Evolutionary conservation across 2,888 invertebrate species (phyloP).

Genomic region (Spatulosminthurus flaviceps): DNA sequence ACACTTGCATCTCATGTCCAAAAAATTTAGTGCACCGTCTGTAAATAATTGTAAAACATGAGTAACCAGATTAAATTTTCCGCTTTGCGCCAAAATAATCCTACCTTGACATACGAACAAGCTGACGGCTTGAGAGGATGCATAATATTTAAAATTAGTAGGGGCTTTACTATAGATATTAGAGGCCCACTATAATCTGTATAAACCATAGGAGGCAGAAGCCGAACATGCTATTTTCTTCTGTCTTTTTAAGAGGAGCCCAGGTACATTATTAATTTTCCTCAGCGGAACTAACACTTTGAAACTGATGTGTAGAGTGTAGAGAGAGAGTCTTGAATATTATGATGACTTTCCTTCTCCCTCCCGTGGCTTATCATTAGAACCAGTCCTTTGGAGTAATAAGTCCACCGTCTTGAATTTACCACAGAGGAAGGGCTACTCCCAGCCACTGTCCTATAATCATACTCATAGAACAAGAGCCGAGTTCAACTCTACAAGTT

Average conservation of each 20-base stretch:
- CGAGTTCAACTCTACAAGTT: background rate
- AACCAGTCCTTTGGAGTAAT: background rate
- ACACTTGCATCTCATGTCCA: background rate
- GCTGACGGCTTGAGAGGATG: no score
- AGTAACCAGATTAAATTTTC: constrained; percentile 48
- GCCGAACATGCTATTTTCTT: constrained; percentile 6
- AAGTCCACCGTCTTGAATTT: constrained; percentile 12
- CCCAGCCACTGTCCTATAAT: background rate
- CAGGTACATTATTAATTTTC: constrained; percentile 37
- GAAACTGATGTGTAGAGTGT: constrained; percentile 1
- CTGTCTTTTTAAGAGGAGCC: background rate
- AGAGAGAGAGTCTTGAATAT: constrained; percentile 19
- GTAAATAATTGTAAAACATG: constrained; percentile 47
- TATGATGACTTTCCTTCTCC: constrained; percentile 34
- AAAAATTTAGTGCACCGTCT: constrained; percentile 37
- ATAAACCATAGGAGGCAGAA: background rate
- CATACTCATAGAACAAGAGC: background rate
- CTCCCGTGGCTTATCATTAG: constrained; percentile 18
- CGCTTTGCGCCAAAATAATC: constrained; percentile 45
- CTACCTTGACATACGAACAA: constrained; percentile 21
- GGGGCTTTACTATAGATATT: no score
- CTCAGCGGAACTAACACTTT: constrained; percentile 45
- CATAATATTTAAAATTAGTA: no score
- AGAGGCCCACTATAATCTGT: no score
- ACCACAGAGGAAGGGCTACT: background rate